Evolutionary conservation across 2,888 invertebrate genomes (phyloP).

Genomic region (Macrosiphum euphorbiae): DNA sequence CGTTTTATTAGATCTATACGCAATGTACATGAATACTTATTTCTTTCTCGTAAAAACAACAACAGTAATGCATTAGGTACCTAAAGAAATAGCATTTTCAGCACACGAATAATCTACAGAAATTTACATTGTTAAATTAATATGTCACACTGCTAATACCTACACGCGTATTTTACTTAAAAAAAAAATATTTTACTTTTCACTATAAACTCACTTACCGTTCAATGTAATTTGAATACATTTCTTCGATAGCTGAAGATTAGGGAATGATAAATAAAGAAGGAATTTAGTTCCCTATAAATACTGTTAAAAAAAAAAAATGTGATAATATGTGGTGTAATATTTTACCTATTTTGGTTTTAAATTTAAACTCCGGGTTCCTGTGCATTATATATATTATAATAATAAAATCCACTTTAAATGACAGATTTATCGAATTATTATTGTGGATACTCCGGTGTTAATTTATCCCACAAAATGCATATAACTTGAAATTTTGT

Average conservation of each 20-base stretch:
- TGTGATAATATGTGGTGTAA: neutral
- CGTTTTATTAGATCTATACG: conserved; percentile 15
- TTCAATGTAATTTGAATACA: neutral
- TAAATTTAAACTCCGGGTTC: neutral
- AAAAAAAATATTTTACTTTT: neutral
- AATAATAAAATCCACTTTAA: neutral
- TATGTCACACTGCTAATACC: neutral
- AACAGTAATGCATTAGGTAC: neutral
- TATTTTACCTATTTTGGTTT: neutral
- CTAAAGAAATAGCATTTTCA: neutral
- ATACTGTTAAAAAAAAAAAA: neutral
- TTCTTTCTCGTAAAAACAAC: neutral
- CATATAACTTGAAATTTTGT: neutral
- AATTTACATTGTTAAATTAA: conserved; percentile 32
- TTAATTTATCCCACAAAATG: neutral
- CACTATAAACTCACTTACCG: neutral
- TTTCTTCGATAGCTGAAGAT: neutral
- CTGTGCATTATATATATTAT: neutral
- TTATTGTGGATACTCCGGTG: neutral
- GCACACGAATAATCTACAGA: neutral
- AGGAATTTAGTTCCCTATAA: neutral
- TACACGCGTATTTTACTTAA: neutral
- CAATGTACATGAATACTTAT: neutral
- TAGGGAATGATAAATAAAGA: neutral
- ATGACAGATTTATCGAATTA: neutral